Base-by-base conservation (phyloP, 2,797 vertebrate genomes). In the Fundulus diaphanus region DNA sequence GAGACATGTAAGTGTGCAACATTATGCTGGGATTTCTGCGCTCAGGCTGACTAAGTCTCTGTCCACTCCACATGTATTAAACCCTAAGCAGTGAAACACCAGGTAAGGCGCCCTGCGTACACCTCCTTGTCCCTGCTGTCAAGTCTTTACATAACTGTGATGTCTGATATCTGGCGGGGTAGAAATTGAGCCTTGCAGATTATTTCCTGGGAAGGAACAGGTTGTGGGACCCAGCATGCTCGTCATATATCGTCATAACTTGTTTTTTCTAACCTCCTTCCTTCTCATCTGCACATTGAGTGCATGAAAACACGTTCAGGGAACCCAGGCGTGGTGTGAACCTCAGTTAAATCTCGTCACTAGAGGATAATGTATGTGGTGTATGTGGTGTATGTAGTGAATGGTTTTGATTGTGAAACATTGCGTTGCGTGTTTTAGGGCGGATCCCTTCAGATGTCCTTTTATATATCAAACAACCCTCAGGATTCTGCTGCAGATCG, bases 11-110 rank as follows among this genome's bases (percentile, higher is more conserved):
- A 90, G 89, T 87, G 90, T 79, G 86, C 87, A 87, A 86, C 83
- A 84, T 81, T 91, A 91, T 90, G 48, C 87, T 69, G 78, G 83
- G 85, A 92, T 89, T 83, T 42, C 49, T 40, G 71, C 37, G 33
- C 81, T 90, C 75, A 65, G 82, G 82, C 88, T 91, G 84, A 57
- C 85, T 90, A 91, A 92, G 88, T 92, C 92, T 90, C 85, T 89
- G 89, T 91, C 87, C 86, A 85, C 89, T 93, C 92, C 87, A 93
- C 90, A 91, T 88, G 91, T 90, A 89, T 92, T 87, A 93, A 89
- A 89, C 83, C 86, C 76, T 73, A 65, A 86, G 87, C 85, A 74
- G 82, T 7, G 76, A 82, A 81, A 82, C 70, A 0, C 72, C 79
- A 79, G 84, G 84, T 78, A 52, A 90, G 82, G 78, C 1, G 57